Evolutionary conservation across 1,140 invertebrate species (phyloP).

Genomic region (Hesperophylax magnus): DNA sequence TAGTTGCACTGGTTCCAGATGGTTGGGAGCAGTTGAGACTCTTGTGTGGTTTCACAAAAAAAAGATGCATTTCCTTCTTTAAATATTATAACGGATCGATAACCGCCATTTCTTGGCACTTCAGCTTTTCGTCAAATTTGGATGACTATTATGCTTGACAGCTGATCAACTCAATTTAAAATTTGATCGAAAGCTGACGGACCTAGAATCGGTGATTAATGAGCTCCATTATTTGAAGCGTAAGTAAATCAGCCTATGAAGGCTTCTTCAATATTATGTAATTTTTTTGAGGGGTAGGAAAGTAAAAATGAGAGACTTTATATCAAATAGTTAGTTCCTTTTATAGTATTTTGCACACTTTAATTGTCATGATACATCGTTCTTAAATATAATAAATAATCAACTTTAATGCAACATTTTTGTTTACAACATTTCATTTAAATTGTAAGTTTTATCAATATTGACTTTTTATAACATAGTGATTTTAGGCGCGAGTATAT

Average conservation of each 20-base stretch:
- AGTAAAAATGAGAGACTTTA: slow-evolving; percentile 27
- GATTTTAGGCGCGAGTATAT: slow-evolving; percentile 54
- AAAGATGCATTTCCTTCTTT: no score
- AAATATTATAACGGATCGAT: no score
- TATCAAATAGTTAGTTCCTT: slow-evolving; percentile 53
- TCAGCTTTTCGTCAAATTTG: no score
- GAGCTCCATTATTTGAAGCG: no score
- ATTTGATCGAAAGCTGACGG: no score
- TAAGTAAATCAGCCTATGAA: background rate
- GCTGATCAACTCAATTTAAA: no score
- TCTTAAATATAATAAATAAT: slow-evolving; percentile 55
- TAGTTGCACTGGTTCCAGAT: no score
- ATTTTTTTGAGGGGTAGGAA: background rate
- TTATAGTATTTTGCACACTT: slow-evolving; percentile 57
- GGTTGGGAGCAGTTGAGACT: no score
- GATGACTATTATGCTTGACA: no score
- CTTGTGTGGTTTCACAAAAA: no score
- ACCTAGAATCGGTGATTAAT: no score
- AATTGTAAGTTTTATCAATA: slow-evolving; percentile 53
- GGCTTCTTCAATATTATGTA: background rate
- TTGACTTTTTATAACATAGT: slow-evolving; percentile 53
- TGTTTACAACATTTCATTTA: slow-evolving; percentile 52
- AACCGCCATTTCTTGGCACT: no score
- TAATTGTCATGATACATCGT: slow-evolving; percentile 57
- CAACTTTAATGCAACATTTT: slow-evolving; percentile 52